phyloP scores from a whole-genome alignment of 2,113 vertebrate genomes.

The Ivindomyrus marchei region DNA sequence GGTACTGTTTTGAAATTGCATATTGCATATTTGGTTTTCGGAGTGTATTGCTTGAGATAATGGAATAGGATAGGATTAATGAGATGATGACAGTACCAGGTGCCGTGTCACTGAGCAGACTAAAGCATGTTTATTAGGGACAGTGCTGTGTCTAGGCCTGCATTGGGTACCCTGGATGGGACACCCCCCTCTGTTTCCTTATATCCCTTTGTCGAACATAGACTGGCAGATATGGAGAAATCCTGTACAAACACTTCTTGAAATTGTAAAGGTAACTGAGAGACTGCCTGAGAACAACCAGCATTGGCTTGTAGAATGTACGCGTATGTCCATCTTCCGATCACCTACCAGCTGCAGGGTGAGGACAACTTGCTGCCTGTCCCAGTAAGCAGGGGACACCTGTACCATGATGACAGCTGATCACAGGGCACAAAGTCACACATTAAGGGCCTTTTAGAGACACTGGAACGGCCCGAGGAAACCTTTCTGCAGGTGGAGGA shows the following conservation, averaged over 20 bases:
- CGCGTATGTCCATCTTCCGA: not conserved
- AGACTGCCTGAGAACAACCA: not conserved
- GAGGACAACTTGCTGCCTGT: not conserved
- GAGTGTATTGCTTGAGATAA: not conserved
- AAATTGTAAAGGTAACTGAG: not conserved
- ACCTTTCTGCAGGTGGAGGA: not conserved
- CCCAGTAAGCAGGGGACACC: not conserved
- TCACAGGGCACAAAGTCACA: not conserved
- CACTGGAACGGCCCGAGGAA: not conserved
- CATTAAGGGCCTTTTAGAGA: not conserved
- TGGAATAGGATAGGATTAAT: not conserved
- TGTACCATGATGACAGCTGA: not conserved
- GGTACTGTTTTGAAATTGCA: not conserved
- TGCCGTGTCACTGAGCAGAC: not conserved
- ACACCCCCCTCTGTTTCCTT: not conserved
- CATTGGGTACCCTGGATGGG: not conserved
- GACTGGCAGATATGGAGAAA: not conserved
- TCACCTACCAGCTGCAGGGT: not conserved
- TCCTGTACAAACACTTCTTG: not conserved
- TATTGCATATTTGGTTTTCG: not conserved
- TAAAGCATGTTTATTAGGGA: not conserved
- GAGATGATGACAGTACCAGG: not conserved
- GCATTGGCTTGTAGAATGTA: not conserved
- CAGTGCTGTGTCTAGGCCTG: not conserved
- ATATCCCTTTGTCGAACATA: not conserved